Evolutionary conservation across 2,113 vertebrate species (phyloP).

Genomic region (Melanerpes formicivorus): DNA sequence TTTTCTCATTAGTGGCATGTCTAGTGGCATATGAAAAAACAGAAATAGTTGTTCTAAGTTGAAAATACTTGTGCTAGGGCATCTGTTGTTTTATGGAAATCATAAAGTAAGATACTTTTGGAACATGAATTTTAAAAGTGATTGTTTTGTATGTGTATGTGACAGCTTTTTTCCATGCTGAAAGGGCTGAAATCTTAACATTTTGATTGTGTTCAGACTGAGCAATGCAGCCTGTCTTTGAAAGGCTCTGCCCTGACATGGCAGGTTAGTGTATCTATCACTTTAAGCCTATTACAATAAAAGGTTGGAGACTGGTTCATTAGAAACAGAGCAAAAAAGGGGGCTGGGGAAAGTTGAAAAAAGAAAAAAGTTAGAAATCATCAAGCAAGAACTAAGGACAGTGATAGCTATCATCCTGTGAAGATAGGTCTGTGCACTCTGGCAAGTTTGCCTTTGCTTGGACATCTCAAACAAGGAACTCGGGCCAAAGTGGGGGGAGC

Average conservation of each 20-base stretch:
- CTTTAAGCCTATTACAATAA: not conserved
- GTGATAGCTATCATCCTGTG: not conserved
- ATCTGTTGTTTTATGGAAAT: not conserved
- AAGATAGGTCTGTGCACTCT: not conserved
- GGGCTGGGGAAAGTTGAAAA: too few relatives aligned
- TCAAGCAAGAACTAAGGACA: not conserved
- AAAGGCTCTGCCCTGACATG: not conserved
- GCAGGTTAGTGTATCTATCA: not conserved
- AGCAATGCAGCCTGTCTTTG: not conserved
- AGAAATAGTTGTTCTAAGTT: not conserved
- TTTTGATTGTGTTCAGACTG: not conserved
- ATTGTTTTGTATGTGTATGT: not conserved
- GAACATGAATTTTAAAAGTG: not conserved
- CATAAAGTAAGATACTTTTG: not conserved
- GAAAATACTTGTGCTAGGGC: not conserved
- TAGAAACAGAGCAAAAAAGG: not conserved
- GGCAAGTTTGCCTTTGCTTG: not conserved
- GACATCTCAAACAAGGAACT: not conserved
- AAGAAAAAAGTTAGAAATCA: not conserved
- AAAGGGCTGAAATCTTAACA: not conserved
- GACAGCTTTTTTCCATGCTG: not conserved
- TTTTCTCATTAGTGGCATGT: not conserved
- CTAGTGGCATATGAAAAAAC: not conserved
- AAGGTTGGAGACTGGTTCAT: not conserved
- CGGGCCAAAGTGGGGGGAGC: not conserved